Evolutionary conservation across 2,797 vertebrate genomes (phyloP), one percentile per base, ranked within the genome.

Genomic region (Remorina albescens): DNA sequence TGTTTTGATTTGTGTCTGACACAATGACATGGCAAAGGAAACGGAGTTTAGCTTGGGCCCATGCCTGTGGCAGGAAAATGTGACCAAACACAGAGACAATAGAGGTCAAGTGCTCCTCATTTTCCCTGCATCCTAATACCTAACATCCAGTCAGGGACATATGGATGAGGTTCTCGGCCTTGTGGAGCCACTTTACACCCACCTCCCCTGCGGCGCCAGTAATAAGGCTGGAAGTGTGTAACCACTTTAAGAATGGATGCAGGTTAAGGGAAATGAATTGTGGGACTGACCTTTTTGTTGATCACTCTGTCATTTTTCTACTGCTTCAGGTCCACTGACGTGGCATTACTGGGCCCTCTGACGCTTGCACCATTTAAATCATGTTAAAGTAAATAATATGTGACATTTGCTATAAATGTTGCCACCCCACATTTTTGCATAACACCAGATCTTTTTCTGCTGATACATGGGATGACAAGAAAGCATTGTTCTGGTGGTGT

Each of bases 21-120:
- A 77, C 41, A 26, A 28, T 65, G 69, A 71, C 46, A 26, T 34
- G 56, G 23, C 47, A 28, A 60, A 82, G 73, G 81, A 76, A 75
- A 77, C 36, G 81, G 69, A 75, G 74, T 54, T 74, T 50, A 54
- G 68, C 61, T 32, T 4, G 8, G 41, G 39, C 51, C 15, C 59
- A 32, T 54, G 80, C 30, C 50, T 54, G 30, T 41, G 63, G 70
- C 67, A 26, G 55, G 67, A 63, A 89, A 83, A 86, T 72, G 72
- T 75, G 83, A 79, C 75, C 69, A 76, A 79, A 83, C 56, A 26
- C 39, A 10, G 36, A 83, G 65, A 89, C 74, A 83, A 88, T 64
- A 36, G 78, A 72, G 87, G 88, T 91, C 86, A 89, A 85, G 84
- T 72, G 65, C 23, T 70, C 44, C 28, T 13, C 32, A 37, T 55